phyloP scores from a whole-genome alignment of 2,797 vertebrate genomes.

The Galagoides demidoff region DNA sequence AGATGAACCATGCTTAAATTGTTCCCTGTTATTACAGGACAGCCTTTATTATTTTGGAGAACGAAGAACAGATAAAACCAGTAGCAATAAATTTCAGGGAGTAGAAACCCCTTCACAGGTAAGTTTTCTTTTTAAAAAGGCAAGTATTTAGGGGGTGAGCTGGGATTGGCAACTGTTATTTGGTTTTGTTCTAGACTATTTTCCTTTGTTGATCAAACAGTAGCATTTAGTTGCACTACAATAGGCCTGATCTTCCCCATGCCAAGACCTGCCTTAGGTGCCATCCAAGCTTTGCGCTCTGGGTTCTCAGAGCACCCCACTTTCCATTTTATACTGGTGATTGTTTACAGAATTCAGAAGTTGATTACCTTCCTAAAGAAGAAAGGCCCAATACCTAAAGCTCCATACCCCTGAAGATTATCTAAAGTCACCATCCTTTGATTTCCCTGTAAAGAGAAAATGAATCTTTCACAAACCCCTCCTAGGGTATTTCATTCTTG shows the following conservation, averaged over 20 bases:
- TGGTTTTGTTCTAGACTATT: neutral
- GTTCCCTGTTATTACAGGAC: slow-evolving; percentile 86
- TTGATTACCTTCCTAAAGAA: neutral
- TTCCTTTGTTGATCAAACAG: neutral
- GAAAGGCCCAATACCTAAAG: neutral
- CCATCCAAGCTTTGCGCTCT: neutral
- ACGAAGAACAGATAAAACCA: slow-evolving; percentile 94
- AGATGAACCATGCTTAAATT: neutral
- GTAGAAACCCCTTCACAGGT: slow-evolving; percentile 99
- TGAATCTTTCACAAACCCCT: neutral
- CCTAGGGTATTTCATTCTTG: neutral
- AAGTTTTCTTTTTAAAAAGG: slow-evolving; percentile 33
- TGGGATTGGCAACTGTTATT: neutral
- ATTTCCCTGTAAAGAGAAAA: neutral
- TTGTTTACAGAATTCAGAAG: neutral
- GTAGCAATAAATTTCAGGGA: slow-evolving; percentile 95
- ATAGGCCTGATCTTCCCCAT: neutral
- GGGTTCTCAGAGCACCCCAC: neutral
- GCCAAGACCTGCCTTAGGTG: neutral
- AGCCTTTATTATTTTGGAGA: slow-evolving; percentile 97
- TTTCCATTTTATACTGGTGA: neutral
- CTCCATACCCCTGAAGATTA: neutral
- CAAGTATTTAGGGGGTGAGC: neutral
- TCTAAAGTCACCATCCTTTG: neutral
- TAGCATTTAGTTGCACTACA: neutral